Percentiles rank a stretch among this genome's conserved stretches.
Evolutionary conservation across 2,113 vertebrate genomes (phyloP).

Genomic region (Sinocyclocheilus anophthalmus): DNA sequence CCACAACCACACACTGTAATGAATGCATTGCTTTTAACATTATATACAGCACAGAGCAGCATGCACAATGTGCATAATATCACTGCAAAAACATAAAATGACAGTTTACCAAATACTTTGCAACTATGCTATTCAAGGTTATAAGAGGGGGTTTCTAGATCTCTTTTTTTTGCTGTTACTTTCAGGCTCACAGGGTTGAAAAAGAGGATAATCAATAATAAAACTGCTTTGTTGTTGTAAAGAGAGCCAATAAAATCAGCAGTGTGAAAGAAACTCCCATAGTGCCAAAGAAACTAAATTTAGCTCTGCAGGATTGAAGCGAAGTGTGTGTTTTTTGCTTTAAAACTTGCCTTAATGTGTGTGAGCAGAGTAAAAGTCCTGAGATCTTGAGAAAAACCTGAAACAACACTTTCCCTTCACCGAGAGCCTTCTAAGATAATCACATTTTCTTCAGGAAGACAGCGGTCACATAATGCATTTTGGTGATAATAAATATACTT

Average conservation of each 20-base stretch:
- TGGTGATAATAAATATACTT: no score
- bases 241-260: background rate
- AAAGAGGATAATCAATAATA: background rate
- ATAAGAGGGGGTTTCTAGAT: background rate
- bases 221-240: background rate
- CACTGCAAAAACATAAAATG: background rate
- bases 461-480: no score
- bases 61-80: background rate
- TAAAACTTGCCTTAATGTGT: background rate
- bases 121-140: background rate
- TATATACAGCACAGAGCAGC: background rate
- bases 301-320: background rate
- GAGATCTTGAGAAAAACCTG: background rate
- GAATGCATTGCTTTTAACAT: background rate
- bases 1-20: background rate
- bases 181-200: background rate
- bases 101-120: background rate
- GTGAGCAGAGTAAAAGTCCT: background rate
- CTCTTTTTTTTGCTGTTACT: background rate
- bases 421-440: background rate
- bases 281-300: background rate
- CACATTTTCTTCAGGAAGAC: background rate
- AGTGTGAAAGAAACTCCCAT: background rate
- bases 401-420: background rate
- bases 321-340: background rate